phyloP scores from a whole-genome alignment of 2,113 vertebrate species.

The Astur gentilis region DNA sequence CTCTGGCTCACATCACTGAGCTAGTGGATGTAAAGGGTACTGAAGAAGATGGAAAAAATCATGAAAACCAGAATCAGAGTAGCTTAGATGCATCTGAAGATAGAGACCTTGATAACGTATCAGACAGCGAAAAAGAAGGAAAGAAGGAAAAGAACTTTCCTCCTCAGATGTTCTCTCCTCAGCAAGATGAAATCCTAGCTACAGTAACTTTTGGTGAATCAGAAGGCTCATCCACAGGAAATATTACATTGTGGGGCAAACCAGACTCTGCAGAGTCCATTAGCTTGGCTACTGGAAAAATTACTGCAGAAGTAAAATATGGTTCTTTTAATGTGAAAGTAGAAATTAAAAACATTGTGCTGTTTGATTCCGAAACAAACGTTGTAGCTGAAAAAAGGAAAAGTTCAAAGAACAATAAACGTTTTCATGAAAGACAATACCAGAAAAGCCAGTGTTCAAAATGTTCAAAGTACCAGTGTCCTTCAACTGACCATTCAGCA shows the following conservation, averaged over 20 bases:
- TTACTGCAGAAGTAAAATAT: conserved; percentile 71
- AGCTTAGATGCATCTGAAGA: conserved; percentile 43
- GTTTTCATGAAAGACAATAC: neutral
- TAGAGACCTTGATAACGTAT: neutral
- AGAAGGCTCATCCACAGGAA: conserved; percentile 45
- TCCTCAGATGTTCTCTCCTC: neutral
- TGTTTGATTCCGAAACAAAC: conserved; percentile 41
- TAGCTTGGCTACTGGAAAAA: conserved; percentile 20
- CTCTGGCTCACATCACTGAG: neutral
- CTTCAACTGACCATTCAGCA: neutral
- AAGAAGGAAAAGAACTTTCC: conserved; percentile 20
- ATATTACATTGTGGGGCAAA: conserved; percentile 61
- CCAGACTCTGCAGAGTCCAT: neutral
- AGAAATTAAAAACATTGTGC: conserved; percentile 71
- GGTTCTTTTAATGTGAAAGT: conserved; percentile 67
- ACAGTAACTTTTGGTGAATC: conserved; percentile 68
- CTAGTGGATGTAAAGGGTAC: neutral
- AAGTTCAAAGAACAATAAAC: conserved; percentile 18
- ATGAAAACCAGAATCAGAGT: conserved; percentile 24
- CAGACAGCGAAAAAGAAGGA: conserved; percentile 44
- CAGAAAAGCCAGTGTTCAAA: conserved; percentile 28
- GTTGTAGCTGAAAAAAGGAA: conserved; percentile 49
- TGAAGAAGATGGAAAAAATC: conserved; percentile 62
- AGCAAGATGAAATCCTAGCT: conserved; percentile 59
- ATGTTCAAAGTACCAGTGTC: neutral